These are phyloP conservation scores for Phyllostomus hastatus DNA, from an alignment of 2,113 vertebrate species.

Conservation along the genomic window DNA sequence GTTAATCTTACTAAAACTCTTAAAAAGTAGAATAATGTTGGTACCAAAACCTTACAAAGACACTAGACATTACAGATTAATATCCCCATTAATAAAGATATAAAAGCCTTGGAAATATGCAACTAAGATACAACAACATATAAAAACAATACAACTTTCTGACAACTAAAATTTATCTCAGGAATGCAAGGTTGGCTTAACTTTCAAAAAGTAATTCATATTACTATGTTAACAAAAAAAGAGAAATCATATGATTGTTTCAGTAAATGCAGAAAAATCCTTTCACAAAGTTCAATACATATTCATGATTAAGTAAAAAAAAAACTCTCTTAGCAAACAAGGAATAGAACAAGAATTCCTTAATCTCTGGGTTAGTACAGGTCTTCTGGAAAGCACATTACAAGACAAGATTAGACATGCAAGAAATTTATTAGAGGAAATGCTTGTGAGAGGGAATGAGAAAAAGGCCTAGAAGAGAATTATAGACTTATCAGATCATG, in stretches of 20 bases:
- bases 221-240: not conserved
- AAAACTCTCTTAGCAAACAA: not conserved
- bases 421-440: not conserved
- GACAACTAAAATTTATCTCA: not conserved
- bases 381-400: not conserved
- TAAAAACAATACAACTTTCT: not conserved
- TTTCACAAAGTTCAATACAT: not conserved
- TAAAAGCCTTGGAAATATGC: not conserved
- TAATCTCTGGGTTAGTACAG: not conserved
- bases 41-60: not conserved
- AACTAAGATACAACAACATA: not conserved
- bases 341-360: not conserved
- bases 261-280: not conserved
- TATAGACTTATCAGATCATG: not conserved
- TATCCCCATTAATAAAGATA: not conserved
- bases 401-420: not conserved
- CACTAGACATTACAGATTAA: not conserved
- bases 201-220: not conserved
- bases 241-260: not conserved
- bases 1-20: not conserved
- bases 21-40: not conserved
- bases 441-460: not conserved
- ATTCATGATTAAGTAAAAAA: not conserved
- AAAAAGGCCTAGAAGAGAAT: not conserved
- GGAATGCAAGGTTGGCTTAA: conserved; percentile 30